Percentiles rank a stretch among this genome's conserved stretches.
Evolutionary conservation across 1,140 invertebrate genomes (phyloP).

Genomic region (Pseudomyrmex pallidus): DNA sequence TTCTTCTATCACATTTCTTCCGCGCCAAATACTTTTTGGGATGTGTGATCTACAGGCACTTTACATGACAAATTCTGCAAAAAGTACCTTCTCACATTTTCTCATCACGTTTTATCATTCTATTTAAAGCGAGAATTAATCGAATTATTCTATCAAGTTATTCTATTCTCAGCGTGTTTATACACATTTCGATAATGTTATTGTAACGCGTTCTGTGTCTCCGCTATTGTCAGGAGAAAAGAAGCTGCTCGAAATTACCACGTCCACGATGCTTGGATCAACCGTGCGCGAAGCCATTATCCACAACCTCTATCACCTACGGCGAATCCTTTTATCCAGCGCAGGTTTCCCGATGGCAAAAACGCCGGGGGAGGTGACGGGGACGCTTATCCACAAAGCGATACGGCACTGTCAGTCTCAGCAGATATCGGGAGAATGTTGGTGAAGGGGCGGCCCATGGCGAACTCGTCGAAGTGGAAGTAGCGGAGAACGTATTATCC

Average conservation of each 20-base stretch:
- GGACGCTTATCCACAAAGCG: constrained; percentile 48
- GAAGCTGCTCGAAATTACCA: constrained; percentile 32
- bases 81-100: too few relatives aligned
- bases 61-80: neutral
- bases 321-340: constrained; percentile 50
- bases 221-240: neutral
- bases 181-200: neutral
- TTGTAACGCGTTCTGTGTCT: neutral
- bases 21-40: neutral
- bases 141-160: too few relatives aligned
- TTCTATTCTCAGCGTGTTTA: neutral
- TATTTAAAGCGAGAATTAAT: too few relatives aligned
- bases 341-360: constrained; percentile 33
- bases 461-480: constrained; percentile 35
- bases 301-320: constrained; percentile 34
- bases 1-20: constrained; percentile 21
- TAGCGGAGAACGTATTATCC: constrained; percentile 48
- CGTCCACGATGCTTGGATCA: constrained; percentile 25
- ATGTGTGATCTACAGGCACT: neutral
- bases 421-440: constrained; percentile 40
- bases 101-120: too few relatives aligned
- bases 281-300: constrained; percentile 26
- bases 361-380: constrained; percentile 26
- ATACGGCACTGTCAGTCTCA: constrained; percentile 55
- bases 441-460: neutral